Conservation (phyloP, 1,140 invertebrate genomes). For the Drosophila ohnishii region DNA sequence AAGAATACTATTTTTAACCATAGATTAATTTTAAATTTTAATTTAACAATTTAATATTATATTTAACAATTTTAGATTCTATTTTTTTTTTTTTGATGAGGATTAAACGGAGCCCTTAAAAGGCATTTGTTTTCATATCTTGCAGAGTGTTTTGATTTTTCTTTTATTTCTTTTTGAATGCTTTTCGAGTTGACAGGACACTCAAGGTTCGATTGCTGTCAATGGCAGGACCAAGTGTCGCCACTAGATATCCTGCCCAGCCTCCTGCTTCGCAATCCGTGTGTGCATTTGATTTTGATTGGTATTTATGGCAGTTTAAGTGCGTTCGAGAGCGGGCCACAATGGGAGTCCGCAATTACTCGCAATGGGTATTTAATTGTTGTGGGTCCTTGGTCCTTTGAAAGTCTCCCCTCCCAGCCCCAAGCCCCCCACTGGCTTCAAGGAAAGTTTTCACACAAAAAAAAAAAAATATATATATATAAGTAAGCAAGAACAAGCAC, state of each 20-base stretch:
- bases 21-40: neutral
- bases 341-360: conserved; percentile 31
- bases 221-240: conserved; percentile 43
- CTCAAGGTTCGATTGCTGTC: conserved; percentile 36
- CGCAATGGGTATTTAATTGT: conserved; percentile 58
- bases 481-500: neutral
- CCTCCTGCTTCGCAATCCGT: conserved; percentile 3
- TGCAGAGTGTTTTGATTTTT: too few species aligned
- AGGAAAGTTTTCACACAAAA: conserved; percentile 26
- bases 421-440: neutral
- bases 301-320: conserved; percentile 82
- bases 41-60: too few species aligned
- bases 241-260: conserved; percentile 18
- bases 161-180: too few species aligned
- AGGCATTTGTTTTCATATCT: neutral
- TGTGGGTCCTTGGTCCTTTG: conserved; percentile 17
- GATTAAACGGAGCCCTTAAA: too few species aligned
- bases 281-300: conserved; percentile 80
- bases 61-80: too few species aligned
- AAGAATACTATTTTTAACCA: too few species aligned
- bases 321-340: conserved; percentile 39
- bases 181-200: neutral
- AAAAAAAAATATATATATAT: conserved; percentile 5
- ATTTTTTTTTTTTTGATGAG: neutral
- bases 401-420: neutral